Percentiles rank a stretch among this genome's conserved stretches.
Evolutionary conservation across 1,140 invertebrate species (phyloP).

Genomic region (Asobara japonica): DNA sequence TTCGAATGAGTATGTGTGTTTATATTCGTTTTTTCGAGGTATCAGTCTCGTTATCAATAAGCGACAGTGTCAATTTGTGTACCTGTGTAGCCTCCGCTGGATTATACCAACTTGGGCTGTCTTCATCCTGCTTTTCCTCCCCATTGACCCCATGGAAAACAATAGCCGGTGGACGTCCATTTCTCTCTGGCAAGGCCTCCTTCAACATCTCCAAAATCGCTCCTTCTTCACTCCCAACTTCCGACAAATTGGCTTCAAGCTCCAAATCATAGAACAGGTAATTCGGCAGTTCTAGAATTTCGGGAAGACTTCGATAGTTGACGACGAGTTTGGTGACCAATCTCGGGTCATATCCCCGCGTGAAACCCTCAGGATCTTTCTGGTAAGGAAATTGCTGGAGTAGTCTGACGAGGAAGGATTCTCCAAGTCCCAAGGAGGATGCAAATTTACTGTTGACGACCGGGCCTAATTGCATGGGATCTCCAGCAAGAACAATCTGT

Average conservation of each 20-base stretch:
- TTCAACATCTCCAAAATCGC: slow-evolving; percentile 47
- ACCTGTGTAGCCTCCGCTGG: slow-evolving; percentile 82
- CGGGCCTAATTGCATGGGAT: slow-evolving; percentile 91
- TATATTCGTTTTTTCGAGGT: no score
- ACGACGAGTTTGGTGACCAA: slow-evolving; percentile 78
- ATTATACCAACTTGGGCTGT: slow-evolving; percentile 91
- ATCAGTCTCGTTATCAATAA: no score
- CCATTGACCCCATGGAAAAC: slow-evolving; percentile 87
- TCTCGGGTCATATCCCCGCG: slow-evolving; percentile 73
- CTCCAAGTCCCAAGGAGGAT: slow-evolving; percentile 71
- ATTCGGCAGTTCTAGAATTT: slow-evolving; percentile 80
- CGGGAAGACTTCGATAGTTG: slow-evolving; percentile 83
- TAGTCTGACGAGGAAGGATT: slow-evolving; percentile 79
- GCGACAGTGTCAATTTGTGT: no score
- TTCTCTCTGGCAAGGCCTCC: slow-evolving; percentile 54
- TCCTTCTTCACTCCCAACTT: slow-evolving; percentile 50
- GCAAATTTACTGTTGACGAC: slow-evolving; percentile 77
- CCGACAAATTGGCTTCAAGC: slow-evolving; percentile 67
- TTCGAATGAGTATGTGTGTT: no score
- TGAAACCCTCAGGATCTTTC: slow-evolving; percentile 69
- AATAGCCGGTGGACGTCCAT: slow-evolving; percentile 66
- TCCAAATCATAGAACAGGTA: slow-evolving; percentile 84
- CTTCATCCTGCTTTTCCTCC: slow-evolving; percentile 75
- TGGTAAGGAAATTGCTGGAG: slow-evolving; percentile 74
- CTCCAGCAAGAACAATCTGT: slow-evolving; percentile 87